A percentile compares a stretch with the other conserved stretches of the same genome.
phyloP scores from a whole-genome alignment of 1,140 invertebrate genomes.

The Myzus persicae region DNA sequence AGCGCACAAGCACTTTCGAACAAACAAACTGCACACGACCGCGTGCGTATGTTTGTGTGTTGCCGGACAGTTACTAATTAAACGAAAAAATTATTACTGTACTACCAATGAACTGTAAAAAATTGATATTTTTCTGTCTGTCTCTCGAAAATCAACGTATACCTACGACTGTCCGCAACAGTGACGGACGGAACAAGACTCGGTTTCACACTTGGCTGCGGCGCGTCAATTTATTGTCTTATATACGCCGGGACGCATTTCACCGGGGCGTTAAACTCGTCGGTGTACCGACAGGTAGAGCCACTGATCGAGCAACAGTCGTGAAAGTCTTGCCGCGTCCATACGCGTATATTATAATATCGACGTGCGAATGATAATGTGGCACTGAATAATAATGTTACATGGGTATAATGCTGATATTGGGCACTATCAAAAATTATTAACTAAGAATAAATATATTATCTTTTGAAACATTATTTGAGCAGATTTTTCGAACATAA shows the following conservation, averaged over 20 bases:
- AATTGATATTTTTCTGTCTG: background rate
- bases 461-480: too few relatives aligned
- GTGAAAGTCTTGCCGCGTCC: slow-evolving; percentile 36
- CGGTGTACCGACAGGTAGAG: slow-evolving; percentile 39
- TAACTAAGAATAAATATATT: too few relatives aligned
- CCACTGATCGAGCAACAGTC: slow-evolving; percentile 19
- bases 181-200: slow-evolving; percentile 41
- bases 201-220: slow-evolving; percentile 29
- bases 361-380: too few relatives aligned
- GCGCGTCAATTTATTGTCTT: slow-evolving; percentile 49
- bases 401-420: too few relatives aligned
- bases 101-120: background rate
- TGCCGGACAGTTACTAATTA: background rate
- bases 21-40: background rate
- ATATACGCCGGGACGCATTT: slow-evolving; percentile 52
- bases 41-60: background rate
- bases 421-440: too few relatives aligned
- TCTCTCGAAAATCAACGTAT: background rate
- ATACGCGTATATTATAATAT: too few relatives aligned
- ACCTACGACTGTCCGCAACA: slow-evolving; percentile 8
- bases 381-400: too few relatives aligned
- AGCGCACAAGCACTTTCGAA: background rate
- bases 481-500: too few relatives aligned
- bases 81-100: background rate
- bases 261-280: slow-evolving; percentile 24